Evolutionary conservation across 2,888 invertebrate genomes (phyloP), one percentile per base, ranked within the genome.

Genomic region (Trichogramma dendrolimi): DNA sequence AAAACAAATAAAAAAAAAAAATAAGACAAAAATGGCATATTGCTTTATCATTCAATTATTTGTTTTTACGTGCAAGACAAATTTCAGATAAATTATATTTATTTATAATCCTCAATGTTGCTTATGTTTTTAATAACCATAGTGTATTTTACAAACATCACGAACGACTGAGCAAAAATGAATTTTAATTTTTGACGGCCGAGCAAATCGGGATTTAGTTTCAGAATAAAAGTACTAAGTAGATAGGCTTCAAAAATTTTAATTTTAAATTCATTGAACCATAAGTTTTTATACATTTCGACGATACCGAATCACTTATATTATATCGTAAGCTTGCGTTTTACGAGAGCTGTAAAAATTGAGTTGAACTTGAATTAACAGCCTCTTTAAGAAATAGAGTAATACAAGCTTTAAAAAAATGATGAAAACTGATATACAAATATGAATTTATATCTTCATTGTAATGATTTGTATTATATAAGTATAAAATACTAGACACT

Each of bases 391-490:
- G 66, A 71, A 70, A 72, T 68, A 71, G 64, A 67, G 71, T 73
- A 50, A 27, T 11, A 38, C 27, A 5, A 14, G 8, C 11, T 5
- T 50, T 50, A 50, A 11, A 11, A 11, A 27, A 27, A 6, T 27
- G 14, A 14, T 11, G 11, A 10, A 50, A 50, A 27, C 38, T 50
- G 4, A 4, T 50, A 59, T 61, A 65, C 59, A 60, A 62, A 72
- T 73, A 72, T 77, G 73, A 71, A 75, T 69, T 67, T 76, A 75
- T 75, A 11, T 74, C 73, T 77, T 77, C 75, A 76, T 73, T 78
- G 77, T 79, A 77, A 78, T 78, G 73, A 77, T 79, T 79, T 78
- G 77, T 79, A 78, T 75, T 77, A 77, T 78, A 77, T 75, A 73
- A 76, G 14, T 75, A 76, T 73, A 75, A 77, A 71, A 69, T 67